phyloP scores from a whole-genome alignment of 1,140 invertebrate genomes.

The Trichoplusia ni region DNA sequence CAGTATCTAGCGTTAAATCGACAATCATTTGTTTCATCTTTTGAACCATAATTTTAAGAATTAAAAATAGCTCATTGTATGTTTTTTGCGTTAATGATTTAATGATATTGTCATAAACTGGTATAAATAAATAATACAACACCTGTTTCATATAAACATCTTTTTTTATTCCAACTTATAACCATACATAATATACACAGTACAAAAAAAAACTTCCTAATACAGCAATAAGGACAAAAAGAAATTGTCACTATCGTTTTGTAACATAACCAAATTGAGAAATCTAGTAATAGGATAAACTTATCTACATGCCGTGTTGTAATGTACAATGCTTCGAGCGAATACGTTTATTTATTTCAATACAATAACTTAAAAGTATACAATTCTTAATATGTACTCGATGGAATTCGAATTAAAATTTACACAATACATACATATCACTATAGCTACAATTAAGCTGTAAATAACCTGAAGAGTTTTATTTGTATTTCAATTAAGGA shows the following conservation, averaged over 20 bases:
- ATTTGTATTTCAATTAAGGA: constrained; percentile 80
- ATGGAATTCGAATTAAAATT: constrained; percentile 81
- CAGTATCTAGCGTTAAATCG: too few species aligned
- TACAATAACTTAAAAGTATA: constrained; percentile 80
- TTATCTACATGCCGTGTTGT: constrained; percentile 78
- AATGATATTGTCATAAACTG: neutral
- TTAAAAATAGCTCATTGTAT: neutral
- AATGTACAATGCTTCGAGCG: constrained; percentile 81
- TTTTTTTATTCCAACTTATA: constrained; percentile 83
- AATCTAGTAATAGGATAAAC: constrained; percentile 79
- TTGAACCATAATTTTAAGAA: neutral
- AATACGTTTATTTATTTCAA: constrained; percentile 78
- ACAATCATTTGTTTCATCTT: too few species aligned
- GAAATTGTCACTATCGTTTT: constrained; percentile 77
- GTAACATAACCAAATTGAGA: constrained; percentile 78
- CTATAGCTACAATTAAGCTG: constrained; percentile 79
- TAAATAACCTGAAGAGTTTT: constrained; percentile 75
- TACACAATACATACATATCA: constrained; percentile 81
- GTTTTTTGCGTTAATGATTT: neutral
- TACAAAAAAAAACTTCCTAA: constrained; percentile 82
- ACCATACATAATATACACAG: constrained; percentile 83
- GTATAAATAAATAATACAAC: constrained; percentile 53
- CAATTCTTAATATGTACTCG: constrained; percentile 80
- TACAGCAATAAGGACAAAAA: constrained; percentile 80
- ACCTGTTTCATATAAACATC: constrained; percentile 81